Conservation (phyloP, 2,888 invertebrate genomes). For the Sminthurides aquaticus region DNA sequence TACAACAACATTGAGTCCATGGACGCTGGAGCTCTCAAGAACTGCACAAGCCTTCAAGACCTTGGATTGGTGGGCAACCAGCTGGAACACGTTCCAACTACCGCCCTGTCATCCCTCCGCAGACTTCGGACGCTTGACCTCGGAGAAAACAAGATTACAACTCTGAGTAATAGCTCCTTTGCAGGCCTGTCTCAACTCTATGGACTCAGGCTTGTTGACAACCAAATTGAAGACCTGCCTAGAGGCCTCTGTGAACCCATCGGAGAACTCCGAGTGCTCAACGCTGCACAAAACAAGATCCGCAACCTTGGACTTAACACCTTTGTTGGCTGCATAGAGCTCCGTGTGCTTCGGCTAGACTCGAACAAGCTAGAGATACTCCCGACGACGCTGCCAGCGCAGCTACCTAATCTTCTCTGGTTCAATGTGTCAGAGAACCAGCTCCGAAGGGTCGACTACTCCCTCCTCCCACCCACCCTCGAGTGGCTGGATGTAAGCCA, state of each 20-base stretch:
- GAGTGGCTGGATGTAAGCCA: slow-evolving; percentile 75
- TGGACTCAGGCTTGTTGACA: slow-evolving; percentile 69
- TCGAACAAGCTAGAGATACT: slow-evolving; percentile 67
- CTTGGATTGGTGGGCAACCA: slow-evolving; percentile 67
- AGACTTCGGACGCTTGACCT: slow-evolving; percentile 70
- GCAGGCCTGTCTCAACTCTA: slow-evolving; percentile 66
- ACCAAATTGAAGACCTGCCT: slow-evolving; percentile 67
- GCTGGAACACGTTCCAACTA: slow-evolving; percentile 59
- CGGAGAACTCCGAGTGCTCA: slow-evolving; percentile 66
- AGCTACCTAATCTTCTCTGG: slow-evolving; percentile 62
- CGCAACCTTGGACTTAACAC: slow-evolving; percentile 69
- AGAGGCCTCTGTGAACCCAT: slow-evolving; percentile 65
- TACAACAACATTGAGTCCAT: slow-evolving; percentile 64
- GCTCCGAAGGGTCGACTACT: slow-evolving; percentile 71
- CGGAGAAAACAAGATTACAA: slow-evolving; percentile 70
- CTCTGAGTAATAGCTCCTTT: slow-evolving; percentile 64
- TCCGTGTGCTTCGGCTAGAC: slow-evolving; percentile 68
- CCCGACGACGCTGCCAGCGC: slow-evolving; percentile 36
- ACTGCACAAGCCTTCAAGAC: slow-evolving; percentile 69
- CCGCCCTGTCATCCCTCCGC: slow-evolving; percentile 61
- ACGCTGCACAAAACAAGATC: slow-evolving; percentile 71
- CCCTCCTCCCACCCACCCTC: slow-evolving; percentile 64
- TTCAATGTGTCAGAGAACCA: slow-evolving; percentile 73
- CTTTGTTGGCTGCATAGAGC: slow-evolving; percentile 63
- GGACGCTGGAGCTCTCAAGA: slow-evolving; percentile 64